Percentiles rank a stretch among this genome's conserved stretches.
phyloP scores from a whole-genome alignment of 2,888 invertebrate species.

The Arenicola marina region DNA sequence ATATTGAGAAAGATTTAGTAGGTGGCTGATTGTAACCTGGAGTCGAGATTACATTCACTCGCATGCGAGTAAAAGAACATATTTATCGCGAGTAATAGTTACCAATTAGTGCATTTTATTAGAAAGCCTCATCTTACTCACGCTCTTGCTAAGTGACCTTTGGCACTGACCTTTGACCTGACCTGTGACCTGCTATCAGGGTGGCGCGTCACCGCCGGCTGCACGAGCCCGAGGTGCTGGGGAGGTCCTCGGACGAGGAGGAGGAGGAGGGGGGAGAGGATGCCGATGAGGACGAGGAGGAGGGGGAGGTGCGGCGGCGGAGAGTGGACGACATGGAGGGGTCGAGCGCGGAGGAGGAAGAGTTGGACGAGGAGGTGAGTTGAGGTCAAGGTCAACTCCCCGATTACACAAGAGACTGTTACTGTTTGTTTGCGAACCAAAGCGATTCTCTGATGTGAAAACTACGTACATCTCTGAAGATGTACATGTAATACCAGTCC shows the following conservation, averaged over 20 bases:
- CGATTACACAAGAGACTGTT: too few species aligned
- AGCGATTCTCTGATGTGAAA: too few species aligned
- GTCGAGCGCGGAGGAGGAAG: conserved; percentile 52
- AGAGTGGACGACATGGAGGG: conserved; percentile 22
- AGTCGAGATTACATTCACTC: too few species aligned
- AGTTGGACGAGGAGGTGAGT: conserved; percentile 60
- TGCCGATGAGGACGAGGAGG: too few species aligned
- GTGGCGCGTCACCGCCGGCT: conserved; percentile 52
- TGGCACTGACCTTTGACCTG: conserved; percentile 5
- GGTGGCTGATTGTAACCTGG: too few species aligned
- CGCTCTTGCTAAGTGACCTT: not conserved
- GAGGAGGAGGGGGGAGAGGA: conserved; percentile 63
- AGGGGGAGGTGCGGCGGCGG: conserved; percentile 18
- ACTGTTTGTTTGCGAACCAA: too few species aligned
- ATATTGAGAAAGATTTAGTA: too few species aligned
- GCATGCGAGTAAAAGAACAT: too few species aligned
- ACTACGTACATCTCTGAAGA: too few species aligned
- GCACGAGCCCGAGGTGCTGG: conserved; percentile 63
- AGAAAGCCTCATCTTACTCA: not conserved
- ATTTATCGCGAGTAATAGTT: too few species aligned
- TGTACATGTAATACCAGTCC: too few species aligned
- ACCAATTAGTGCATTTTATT: not conserved
- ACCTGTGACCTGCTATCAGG: conserved; percentile 31
- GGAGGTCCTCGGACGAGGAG: conserved; percentile 30
- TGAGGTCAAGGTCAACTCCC: too few species aligned